Evolutionary conservation across 2,113 vertebrate species (phyloP).

Genomic region (Gnathonemus echidnorhynchus): DNA sequence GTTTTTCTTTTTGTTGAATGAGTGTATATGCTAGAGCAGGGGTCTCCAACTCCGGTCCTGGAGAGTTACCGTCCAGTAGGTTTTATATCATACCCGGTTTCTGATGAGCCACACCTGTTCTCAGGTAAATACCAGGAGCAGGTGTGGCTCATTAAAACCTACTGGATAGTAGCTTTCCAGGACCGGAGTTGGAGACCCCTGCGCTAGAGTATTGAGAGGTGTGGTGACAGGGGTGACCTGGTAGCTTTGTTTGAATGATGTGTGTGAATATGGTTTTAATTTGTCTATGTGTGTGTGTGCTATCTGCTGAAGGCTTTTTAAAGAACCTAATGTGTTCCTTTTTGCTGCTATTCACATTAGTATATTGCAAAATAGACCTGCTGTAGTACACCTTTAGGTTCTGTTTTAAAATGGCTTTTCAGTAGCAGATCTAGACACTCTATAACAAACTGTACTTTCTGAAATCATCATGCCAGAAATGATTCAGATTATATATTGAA

Average conservation of each 20-base stretch:
- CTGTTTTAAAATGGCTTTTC: background rate
- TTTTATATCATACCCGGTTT: no score
- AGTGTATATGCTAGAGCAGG: background rate
- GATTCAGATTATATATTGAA: background rate
- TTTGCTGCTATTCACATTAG: background rate
- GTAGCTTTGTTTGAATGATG: background rate
- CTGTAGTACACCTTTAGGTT: background rate
- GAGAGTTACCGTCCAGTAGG: no score
- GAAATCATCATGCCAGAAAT: background rate
- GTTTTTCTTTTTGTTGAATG: background rate
- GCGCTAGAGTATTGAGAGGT: background rate
- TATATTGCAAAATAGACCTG: background rate
- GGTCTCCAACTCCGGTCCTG: no score
- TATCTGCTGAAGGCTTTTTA: background rate
- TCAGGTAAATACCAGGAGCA: no score
- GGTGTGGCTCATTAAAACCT: no score
- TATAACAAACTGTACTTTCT: background rate
- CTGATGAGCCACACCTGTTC: no score
- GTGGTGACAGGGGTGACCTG: background rate
- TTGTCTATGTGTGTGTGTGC: background rate
- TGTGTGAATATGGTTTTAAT: background rate
- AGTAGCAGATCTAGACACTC: background rate
- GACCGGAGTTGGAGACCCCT: no score
- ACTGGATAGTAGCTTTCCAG: no score
- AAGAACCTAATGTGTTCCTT: background rate